Evolutionary conservation across 2,888 invertebrate genomes (phyloP).

Genomic region (Tryphoninae sp.): DNA sequence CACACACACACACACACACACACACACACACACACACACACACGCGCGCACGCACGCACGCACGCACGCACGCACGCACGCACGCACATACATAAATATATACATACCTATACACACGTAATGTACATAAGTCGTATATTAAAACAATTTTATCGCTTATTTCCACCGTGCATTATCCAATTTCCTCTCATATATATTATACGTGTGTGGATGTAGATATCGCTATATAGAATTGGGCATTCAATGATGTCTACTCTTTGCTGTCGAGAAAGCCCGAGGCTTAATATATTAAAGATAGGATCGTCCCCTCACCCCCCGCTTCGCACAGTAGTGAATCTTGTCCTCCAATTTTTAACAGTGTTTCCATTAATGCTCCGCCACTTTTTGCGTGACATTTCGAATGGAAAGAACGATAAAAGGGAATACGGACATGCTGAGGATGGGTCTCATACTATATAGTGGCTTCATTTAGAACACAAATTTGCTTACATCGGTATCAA

Average conservation of each 20-base stretch:
- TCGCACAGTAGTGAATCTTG: conserved; percentile 70
- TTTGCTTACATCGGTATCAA: background rate
- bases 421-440: conserved; percentile 47
- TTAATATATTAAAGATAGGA: background rate
- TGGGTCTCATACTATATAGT: conserved; percentile 72
- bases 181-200: conserved; percentile 71
- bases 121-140: conserved; percentile 10
- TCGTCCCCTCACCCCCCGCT: background rate
- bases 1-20: conserved; percentile 32
- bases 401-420: conserved; percentile 37
- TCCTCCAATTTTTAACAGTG: background rate
- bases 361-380: background rate
- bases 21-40: conserved; percentile 30
- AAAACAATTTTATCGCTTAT: conserved; percentile 40
- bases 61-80: background rate
- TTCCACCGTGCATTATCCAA: conserved; percentile 74
- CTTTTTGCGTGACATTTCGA: conserved; percentile 54
- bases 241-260: conserved; percentile 65
- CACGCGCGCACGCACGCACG: too few relatives aligned
- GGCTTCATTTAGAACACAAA: background rate
- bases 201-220: conserved; percentile 61
- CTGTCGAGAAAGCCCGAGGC: conserved; percentile 1
- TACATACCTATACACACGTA: background rate
- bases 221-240: conserved; percentile 78
- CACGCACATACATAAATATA: background rate